Conservation (phyloP, 2,797 vertebrate genomes). For the Neosilurus hyrtlii region DNA sequence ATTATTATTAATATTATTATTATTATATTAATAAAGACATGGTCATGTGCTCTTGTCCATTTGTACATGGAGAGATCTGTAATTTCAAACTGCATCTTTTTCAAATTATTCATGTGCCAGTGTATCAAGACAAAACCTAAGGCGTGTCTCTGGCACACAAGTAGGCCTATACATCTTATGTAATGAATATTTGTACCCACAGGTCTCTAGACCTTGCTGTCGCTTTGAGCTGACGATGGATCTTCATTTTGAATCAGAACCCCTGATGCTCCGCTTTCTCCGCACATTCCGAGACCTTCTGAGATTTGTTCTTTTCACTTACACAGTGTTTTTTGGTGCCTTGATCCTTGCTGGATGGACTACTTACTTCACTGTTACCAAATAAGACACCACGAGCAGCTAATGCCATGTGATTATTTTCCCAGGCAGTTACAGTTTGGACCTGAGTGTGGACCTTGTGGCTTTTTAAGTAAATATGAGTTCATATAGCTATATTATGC, state of each 20-base stretch:
- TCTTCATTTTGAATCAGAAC: slow-evolving; percentile 70
- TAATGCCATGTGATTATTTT: slow-evolving; percentile 8
- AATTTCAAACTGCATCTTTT: not conserved
- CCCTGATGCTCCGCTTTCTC: slow-evolving; percentile 83
- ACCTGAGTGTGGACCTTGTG: not conserved
- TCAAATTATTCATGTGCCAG: not conserved
- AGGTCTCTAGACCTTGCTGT: slow-evolving; percentile 38
- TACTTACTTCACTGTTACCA: slow-evolving; percentile 91
- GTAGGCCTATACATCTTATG: not conserved
- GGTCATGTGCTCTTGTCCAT: not conserved
- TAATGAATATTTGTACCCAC: slow-evolving; percentile 19
- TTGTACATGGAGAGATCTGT: not conserved
- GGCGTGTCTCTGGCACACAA: not conserved
- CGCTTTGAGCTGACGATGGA: slow-evolving; percentile 53
- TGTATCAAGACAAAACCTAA: not conserved
- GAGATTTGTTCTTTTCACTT: slow-evolving; percentile 92
- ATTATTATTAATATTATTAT: too few relatives aligned
- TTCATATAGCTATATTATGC: not conserved
- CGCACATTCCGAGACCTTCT: slow-evolving; percentile 88
- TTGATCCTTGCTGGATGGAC: slow-evolving; percentile 93
- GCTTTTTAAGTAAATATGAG: not conserved
- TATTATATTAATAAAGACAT: not conserved
- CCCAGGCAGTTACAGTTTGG: not conserved
- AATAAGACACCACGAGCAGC: slow-evolving; percentile 59
- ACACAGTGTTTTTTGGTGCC: slow-evolving; percentile 90